Conservation (phyloP, 2,888 invertebrate species). For the Andrena minutula region DNA sequence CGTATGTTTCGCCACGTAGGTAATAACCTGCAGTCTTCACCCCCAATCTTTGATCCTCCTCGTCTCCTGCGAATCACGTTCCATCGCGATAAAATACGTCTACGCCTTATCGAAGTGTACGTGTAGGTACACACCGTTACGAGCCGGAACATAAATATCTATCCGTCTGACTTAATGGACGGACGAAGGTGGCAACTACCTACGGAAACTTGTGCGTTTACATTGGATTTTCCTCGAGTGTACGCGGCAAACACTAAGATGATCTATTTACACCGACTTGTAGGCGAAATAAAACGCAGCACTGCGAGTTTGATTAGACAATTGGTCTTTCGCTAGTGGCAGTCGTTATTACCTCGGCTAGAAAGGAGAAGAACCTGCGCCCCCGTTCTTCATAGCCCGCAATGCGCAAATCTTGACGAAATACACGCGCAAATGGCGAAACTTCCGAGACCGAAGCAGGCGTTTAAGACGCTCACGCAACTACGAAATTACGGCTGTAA, state of each 20-base stretch:
- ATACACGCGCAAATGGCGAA: conserved; percentile 28
- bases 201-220: not conserved
- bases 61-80: conserved; percentile 52
- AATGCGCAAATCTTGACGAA: conserved; percentile 56
- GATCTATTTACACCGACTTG: too few species aligned
- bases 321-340: conserved; percentile 33
- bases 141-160: conserved; percentile 44
- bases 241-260: too few species aligned
- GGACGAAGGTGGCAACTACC: not conserved
- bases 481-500: conserved; percentile 41
- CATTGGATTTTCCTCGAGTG: not conserved
- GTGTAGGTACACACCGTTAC: conserved; percentile 30
- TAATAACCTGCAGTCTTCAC: conserved; percentile 45
- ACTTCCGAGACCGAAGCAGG: conserved; percentile 8
- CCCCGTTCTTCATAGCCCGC: conserved; percentile 38
- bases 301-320: too few species aligned
- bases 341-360: conserved; percentile 48
- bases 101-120: conserved; percentile 39
- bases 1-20: conserved; percentile 19
- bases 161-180: not conserved
- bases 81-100: conserved; percentile 42
- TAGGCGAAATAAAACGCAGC: not conserved
- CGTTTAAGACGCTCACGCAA: conserved; percentile 18
- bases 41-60: conserved; percentile 54
- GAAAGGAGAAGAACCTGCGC: conserved; percentile 46